Evolutionary conservation across 1,140 invertebrate genomes (phyloP).

Genomic region (Brachionus koreanus): DNA sequence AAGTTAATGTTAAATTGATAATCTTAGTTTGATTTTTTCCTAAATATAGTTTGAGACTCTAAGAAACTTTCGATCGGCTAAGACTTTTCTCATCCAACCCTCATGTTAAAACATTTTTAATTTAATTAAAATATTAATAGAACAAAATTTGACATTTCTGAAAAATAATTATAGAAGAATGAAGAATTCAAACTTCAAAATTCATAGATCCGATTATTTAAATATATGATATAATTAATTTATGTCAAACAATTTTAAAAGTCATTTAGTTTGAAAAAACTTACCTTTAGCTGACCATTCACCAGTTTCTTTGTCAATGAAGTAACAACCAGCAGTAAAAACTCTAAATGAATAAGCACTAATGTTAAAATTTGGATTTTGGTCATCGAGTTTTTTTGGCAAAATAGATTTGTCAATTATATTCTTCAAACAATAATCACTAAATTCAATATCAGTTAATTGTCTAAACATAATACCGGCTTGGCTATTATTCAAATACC

Average conservation of each 20-base stretch:
- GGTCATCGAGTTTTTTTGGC: neutral
- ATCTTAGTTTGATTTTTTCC: too few species aligned
- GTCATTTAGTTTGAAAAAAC: neutral
- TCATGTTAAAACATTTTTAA: too few species aligned
- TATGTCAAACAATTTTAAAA: neutral
- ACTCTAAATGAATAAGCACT: neutral
- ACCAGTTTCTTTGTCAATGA: neutral
- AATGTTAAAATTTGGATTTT: neutral
- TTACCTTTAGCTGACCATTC: neutral
- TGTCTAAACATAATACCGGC: neutral
- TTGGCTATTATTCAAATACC: neutral
- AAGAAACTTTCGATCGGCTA: too few species aligned
- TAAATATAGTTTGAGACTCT: too few species aligned
- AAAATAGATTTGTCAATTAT: neutral
- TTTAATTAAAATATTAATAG: too few species aligned
- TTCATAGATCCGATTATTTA: too few species aligned
- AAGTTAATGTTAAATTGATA: too few species aligned
- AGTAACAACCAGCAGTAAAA: slow-evolving; percentile 28
- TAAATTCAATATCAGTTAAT: neutral
- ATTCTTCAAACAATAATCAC: neutral
- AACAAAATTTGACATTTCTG: too few species aligned
- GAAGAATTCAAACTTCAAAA: too few species aligned
- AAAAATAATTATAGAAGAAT: too few species aligned
- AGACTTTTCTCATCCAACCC: too few species aligned
- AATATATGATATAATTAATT: too few species aligned